These are phyloP conservation scores for Coleophora flavipennella DNA, from an alignment of 2,888 invertebrate species.

Conservation along the genomic window DNA sequence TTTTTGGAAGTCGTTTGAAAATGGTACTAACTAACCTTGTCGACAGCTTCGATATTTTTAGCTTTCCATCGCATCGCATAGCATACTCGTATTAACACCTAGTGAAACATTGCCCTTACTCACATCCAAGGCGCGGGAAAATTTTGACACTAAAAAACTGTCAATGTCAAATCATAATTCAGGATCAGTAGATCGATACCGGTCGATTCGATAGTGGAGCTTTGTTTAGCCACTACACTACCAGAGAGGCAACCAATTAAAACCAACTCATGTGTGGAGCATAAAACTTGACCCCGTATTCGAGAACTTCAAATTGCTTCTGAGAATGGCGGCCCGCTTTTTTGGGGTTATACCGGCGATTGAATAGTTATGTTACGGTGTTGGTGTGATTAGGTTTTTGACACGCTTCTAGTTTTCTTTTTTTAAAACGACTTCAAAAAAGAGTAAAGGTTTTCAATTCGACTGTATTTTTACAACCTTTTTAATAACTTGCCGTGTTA, in stretches of 20 bases:
- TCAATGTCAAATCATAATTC: slow-evolving; percentile 26
- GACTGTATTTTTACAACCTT: no score
- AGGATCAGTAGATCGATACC: slow-evolving; percentile 26
- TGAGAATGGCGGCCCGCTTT: slow-evolving; percentile 20
- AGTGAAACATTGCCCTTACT: no score
- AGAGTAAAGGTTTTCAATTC: no score
- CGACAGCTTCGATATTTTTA: no score
- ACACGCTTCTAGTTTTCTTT: no score
- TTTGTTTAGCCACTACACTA: slow-evolving; percentile 2
- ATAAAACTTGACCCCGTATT: slow-evolving; percentile 35
- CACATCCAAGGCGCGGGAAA: not conserved
- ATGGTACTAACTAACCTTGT: no score
- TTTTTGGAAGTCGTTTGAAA: no score
- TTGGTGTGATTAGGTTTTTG: no score
- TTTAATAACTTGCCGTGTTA: no score
- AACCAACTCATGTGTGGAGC: slow-evolving; percentile 42
- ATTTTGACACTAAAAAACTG: slow-evolving; percentile 2
- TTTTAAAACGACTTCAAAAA: not conserved
- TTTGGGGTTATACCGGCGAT: not conserved
- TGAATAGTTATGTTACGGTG: no score
- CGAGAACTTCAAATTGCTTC: slow-evolving; percentile 23
- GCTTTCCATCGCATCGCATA: no score
- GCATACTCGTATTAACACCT: no score
- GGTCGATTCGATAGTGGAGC: slow-evolving; percentile 26
- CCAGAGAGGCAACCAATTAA: slow-evolving; percentile 41